These are phyloP conservation scores for Mycetomoellerius zeteki DNA, from an alignment of 1,140 invertebrate species.

Conservation along the genomic window DNA sequence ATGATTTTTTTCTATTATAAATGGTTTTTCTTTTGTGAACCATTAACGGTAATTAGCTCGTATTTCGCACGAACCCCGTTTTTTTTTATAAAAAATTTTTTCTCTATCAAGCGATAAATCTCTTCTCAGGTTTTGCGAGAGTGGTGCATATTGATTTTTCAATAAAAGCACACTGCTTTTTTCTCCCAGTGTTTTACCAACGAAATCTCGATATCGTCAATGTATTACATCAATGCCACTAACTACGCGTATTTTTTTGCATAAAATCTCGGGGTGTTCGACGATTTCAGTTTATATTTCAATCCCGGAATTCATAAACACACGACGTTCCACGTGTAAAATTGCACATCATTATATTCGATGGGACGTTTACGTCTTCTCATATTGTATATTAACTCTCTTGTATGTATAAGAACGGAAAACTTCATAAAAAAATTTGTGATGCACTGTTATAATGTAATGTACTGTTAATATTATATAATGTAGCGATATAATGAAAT, in stretches of 20 bases:
- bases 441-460: not conserved
- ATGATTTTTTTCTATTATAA: not conserved
- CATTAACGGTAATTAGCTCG: conserved; percentile 27
- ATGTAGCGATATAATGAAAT: not conserved
- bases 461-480: not conserved
- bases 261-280: not conserved
- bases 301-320: conserved; percentile 6
- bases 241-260: conserved; percentile 10
- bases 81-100: not conserved
- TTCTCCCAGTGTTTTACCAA: not conserved
- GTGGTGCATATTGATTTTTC: conserved; percentile 16
- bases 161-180: conserved; percentile 33
- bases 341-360: conserved; percentile 21
- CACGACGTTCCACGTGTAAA: conserved; percentile 6
- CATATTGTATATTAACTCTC: not conserved
- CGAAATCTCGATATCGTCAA: not conserved
- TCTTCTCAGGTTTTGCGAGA: not conserved
- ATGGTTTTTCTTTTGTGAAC: not conserved
- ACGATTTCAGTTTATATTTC: conserved; percentile 8
- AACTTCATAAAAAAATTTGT: conserved; percentile 2
- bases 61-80: conserved; percentile 2
- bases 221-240: conserved; percentile 25
- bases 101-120: conserved; percentile 11
- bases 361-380: not conserved
- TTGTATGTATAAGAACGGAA: not conserved